Base-by-base conservation (phyloP, 2,888 invertebrate species). In the Drosophila mimica region DNA sequence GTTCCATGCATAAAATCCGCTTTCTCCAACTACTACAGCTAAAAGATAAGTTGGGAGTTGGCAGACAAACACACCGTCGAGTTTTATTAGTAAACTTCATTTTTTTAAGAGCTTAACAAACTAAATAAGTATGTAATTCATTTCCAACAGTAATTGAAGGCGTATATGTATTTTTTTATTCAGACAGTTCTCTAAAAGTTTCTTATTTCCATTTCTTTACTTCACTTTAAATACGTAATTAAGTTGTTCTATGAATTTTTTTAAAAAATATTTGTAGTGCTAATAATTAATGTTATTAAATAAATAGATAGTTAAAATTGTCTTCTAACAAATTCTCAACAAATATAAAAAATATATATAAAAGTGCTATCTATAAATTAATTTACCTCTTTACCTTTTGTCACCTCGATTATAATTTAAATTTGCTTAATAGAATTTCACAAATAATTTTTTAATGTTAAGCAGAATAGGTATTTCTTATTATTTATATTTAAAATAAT, bases 41-140 rank as follows among this genome's bases (percentile, higher is more conserved):
- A 40, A 31, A 49, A 17, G 31, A 56, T 61, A 40, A 51, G 72
- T 72, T 73, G 28, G 48, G 17, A 31, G 62, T n/a, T 40, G 36
- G 17, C 13, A 36, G 30, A 28, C 33, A 52, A 34, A 6, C 34
- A n/a, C 25, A 15, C 46, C 15, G 43, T 28, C 40, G 11, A 46
- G 31, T 38, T 53, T 58, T 25, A 31, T 59, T 48, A 20, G 11
- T 17, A 2, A 30, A 59, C 59, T 54, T 48, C 40, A 51, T 57
- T 69, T 38, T 67, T 34, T 58, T 28, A 70, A 70, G 70, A 58
- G 53, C 46, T 74, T 51, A 46, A 59, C 48, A 69, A 57, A 54
- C 49, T 30, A 3, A 31, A 48, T 34, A 46, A 4, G 40, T 40
- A 28, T 53, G 30, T 13, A 38, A 54, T 54, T 25, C 43, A 53